Evolutionary conservation across 2,888 invertebrate genomes (phyloP).

Genomic region (Rhingia campestris): DNA sequence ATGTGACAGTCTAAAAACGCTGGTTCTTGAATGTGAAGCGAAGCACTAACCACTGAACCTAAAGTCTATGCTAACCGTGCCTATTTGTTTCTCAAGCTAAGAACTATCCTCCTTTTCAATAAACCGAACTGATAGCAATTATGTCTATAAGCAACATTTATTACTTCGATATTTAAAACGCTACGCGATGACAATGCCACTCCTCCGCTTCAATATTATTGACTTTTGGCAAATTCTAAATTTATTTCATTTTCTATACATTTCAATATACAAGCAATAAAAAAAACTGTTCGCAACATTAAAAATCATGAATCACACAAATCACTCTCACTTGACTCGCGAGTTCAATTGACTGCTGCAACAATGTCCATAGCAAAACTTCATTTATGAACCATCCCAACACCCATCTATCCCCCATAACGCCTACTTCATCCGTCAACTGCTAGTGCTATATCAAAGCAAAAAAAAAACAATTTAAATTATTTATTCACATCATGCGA

Average conservation of each 20-base stretch:
- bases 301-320: constrained; percentile 24
- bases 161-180: neutral
- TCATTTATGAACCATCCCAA: too few relatives aligned
- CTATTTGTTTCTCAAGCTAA: too few relatives aligned
- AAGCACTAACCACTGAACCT: too few relatives aligned
- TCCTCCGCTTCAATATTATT: neutral
- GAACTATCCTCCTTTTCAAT: too few relatives aligned
- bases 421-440: neutral
- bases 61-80: too few relatives aligned
- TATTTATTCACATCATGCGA: constrained; percentile 50
- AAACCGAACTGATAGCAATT: too few relatives aligned
- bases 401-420: neutral
- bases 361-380: constrained; percentile 13
- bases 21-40: too few relatives aligned
- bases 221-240: neutral
- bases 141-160: too few relatives aligned
- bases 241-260: neutral
- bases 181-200: neutral
- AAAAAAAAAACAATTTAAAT: constrained; percentile 39
- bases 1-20: too few relatives aligned
- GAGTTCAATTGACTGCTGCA: constrained; percentile 51
- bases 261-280: constrained; percentile 7
- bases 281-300: constrained; percentile 7
- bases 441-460: constrained; percentile 5
- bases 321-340: constrained; percentile 57